Percentiles rank a stretch among this genome's conserved stretches.
phyloP scores from a whole-genome alignment of 2,797 vertebrate genomes.

The Lacerta viridis region DNA sequence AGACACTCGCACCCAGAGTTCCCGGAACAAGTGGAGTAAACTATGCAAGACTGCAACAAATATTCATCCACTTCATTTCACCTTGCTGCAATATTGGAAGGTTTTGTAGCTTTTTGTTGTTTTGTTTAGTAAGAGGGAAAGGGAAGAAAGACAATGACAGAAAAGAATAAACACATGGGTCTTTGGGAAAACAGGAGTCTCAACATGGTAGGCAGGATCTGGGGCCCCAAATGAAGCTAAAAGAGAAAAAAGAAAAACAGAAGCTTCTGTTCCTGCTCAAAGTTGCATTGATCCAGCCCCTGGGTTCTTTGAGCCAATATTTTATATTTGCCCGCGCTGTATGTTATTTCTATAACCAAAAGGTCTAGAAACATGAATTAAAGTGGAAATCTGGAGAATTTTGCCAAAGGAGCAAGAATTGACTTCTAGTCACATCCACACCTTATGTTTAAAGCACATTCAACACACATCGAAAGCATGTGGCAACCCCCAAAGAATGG shows the following conservation, averaged over 20 bases:
- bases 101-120: not conserved
- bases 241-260: not conserved
- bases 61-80: not conserved
- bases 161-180: not conserved
- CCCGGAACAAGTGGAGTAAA: not conserved
- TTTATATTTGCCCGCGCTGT: not conserved
- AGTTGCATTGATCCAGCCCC: no score
- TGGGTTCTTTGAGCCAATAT: not conserved
- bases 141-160: not conserved
- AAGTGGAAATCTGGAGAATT: not conserved
- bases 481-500: no score
- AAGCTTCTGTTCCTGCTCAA: not conserved
- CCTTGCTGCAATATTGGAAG: not conserved
- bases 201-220: not conserved
- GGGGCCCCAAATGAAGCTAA: not conserved
- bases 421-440: not conserved
- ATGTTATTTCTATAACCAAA: not conserved
- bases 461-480: no score
- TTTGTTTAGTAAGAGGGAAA: not conserved
- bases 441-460: no score
- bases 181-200: not conserved
- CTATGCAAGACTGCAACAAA: not conserved
- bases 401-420: not conserved
- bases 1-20: no score
- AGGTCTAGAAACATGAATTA: not conserved